Evolutionary conservation across 2,888 invertebrate genomes (phyloP), one percentile per base, ranked within the genome.

Genomic region (Microplitis deprimator): DNA sequence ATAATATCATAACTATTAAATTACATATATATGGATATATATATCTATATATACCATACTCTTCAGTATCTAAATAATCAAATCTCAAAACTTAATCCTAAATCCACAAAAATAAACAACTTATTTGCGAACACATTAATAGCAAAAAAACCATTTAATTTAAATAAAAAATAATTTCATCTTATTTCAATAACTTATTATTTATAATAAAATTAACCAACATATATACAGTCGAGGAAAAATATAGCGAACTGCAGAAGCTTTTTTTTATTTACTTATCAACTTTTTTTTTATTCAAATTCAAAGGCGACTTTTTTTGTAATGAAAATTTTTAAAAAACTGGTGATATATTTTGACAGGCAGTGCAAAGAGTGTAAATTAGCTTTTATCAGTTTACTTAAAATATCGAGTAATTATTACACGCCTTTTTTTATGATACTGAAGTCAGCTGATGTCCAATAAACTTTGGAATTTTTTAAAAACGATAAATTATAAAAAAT

Each of bases 291-390:
- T 50, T 50, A 50, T 29, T 29, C 4, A 29, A 29, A 62, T 73
- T 72, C 59, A 73, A 61, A 76, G 76, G 76, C 76, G 76, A 17
- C 76, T 68, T 73, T 50, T 68, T 62, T 40, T 77, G 70, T 29
- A 41, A 41, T 39, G 50, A 67, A 50, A 70, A 79, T 73, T 77
- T 76, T 61, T 78, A 81, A 80, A 79, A 75, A 81, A 77, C 79
- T 79, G 77, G 76, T 79, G 59, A 77, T 76, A 80, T 75, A 73
- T 79, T 78, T 80, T 71, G 77, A 81, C 80, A 79, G 79, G 79
- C 79, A 79, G 79, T 80, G 61, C 78, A 29, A 29, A 29, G 4
- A 29, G 29, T 29, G 29, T 29, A 29, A 29, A 29, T 29, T 29
- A 29, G 29, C 4, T 29, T 29, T 29, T 3, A 29, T 29, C 29